Conservation (phyloP, 35 echinoderm and acorn worm species). For the Hemicentrotus pulcherrimus region DNA sequence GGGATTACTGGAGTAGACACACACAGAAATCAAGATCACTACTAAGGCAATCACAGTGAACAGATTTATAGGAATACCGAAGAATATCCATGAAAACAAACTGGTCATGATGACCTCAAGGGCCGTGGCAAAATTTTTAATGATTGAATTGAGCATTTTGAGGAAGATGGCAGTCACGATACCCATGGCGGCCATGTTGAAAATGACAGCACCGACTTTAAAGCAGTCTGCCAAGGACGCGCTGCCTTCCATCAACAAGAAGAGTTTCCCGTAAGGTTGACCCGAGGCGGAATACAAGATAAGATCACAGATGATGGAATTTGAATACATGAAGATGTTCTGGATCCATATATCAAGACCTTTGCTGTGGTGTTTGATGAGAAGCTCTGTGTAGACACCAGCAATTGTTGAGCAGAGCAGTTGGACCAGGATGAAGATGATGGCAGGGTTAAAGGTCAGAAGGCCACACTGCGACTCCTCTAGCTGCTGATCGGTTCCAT, state of each 20-base stretch:
- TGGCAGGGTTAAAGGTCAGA: not conserved
- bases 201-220: slow-evolving; percentile 61
- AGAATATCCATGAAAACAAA: slow-evolving; percentile 56
- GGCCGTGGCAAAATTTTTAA: slow-evolving; percentile 94
- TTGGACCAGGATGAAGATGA: slow-evolving; percentile 75
- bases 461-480: not conserved
- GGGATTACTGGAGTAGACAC: slow-evolving; percentile 78
- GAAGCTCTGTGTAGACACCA: slow-evolving; percentile 90
- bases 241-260: slow-evolving; percentile 36
- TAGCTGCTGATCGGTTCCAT: not conserved
- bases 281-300: slow-evolving; percentile 29
- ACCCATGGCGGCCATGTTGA: slow-evolving; percentile 70
- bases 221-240: slow-evolving; percentile 33
- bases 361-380: slow-evolving; percentile 70
- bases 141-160: slow-evolving; percentile 83
- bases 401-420: slow-evolving; percentile 77
- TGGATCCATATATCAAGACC: slow-evolving; percentile 86
- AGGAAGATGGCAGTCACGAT: slow-evolving; percentile 85
- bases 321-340: slow-evolving; percentile 87
- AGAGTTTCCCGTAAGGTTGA: not conserved
- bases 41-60: slow-evolving; percentile 61
- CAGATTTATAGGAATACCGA: slow-evolving; percentile 62
- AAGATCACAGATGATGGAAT: slow-evolving; percentile 72
- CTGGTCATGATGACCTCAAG: slow-evolving; percentile 75
- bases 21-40: slow-evolving; percentile 57